Conservation (phyloP, 2,797 vertebrate species). For the Cyclopterus lumpus region DNA sequence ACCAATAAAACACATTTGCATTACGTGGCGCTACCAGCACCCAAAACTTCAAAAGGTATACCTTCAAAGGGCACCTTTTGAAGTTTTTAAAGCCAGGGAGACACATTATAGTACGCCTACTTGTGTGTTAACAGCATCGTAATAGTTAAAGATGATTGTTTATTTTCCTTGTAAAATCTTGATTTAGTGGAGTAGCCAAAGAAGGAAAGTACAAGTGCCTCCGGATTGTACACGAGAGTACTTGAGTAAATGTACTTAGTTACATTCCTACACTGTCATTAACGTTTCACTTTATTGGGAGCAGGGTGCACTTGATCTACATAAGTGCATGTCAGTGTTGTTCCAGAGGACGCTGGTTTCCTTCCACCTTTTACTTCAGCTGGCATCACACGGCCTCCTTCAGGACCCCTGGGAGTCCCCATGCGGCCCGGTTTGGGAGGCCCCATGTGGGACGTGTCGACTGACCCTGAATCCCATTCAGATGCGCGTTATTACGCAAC, state of each 20-base stretch:
- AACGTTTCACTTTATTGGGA: background rate
- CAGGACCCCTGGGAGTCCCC: conserved; percentile 1
- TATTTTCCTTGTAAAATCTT: background rate
- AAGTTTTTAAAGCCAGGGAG: too few relatives aligned
- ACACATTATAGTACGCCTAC: too few relatives aligned
- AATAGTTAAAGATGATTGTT: background rate
- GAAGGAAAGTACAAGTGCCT: background rate
- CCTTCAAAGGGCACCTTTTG: background rate
- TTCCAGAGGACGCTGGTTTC: background rate
- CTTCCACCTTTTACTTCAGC: background rate
- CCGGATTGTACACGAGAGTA: background rate
- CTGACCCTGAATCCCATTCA: conserved; percentile 48
- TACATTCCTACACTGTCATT: background rate
- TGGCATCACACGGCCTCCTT: background rate
- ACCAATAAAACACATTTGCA: background rate
- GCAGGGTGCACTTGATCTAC: background rate
- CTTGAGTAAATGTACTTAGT: background rate
- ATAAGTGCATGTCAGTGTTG: background rate
- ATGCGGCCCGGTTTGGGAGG: conserved; percentile 26
- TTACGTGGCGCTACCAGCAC: background rate
- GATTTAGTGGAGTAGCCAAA: background rate
- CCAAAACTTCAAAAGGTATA: too few relatives aligned
- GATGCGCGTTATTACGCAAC: conserved; percentile 57
- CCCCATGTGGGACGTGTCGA: conserved; percentile 9
- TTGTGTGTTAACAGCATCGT: background rate